These are phyloP conservation scores for Ciona savignyi DNA, from an alignment of 23 tunicate species.

Conservation along the genomic window DNA sequence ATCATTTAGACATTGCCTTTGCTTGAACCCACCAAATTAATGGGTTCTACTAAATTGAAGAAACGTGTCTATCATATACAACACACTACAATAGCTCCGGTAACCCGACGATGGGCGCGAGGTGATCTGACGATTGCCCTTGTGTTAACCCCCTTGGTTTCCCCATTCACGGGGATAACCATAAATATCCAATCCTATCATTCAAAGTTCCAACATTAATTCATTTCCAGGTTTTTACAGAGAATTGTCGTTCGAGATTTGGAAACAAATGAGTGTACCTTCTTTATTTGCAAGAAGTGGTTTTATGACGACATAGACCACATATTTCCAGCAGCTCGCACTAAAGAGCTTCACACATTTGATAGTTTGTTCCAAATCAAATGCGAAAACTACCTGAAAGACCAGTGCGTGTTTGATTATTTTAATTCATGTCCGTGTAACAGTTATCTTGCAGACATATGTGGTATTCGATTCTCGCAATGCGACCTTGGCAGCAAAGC, in stretches of 20 bases:
- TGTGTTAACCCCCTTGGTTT: too few species aligned
- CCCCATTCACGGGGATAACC: too few species aligned
- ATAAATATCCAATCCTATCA: too few species aligned
- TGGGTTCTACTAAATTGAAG: too few species aligned
- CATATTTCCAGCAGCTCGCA: slow-evolving; percentile 15
- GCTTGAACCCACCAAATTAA: too few species aligned
- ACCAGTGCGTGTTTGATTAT: slow-evolving; percentile 9
- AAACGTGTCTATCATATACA: too few species aligned
- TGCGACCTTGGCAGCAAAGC: slow-evolving; percentile 41
- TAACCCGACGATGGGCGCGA: too few species aligned
- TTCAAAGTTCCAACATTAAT: not conserved
- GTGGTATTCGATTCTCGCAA: slow-evolving; percentile 44
- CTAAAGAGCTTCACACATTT: slow-evolving; percentile 28
- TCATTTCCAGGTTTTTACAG: slow-evolving; percentile 24
- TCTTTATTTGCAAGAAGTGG: slow-evolving; percentile 30
- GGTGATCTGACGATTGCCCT: too few species aligned
- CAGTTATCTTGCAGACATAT: slow-evolving; percentile 19
- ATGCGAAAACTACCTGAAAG: slow-evolving; percentile 22
- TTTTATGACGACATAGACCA: slow-evolving; percentile 10
- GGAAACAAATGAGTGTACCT: slow-evolving; percentile 33
- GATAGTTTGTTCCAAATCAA: slow-evolving; percentile 16
- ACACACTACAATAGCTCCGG: too few species aligned
- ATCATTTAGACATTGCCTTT: not conserved
- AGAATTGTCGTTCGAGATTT: slow-evolving; percentile 29
- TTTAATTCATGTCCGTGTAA: not conserved